Evolutionary conservation across 2,113 vertebrate genomes (phyloP).

Genomic region (Jaculus jaculus): DNA sequence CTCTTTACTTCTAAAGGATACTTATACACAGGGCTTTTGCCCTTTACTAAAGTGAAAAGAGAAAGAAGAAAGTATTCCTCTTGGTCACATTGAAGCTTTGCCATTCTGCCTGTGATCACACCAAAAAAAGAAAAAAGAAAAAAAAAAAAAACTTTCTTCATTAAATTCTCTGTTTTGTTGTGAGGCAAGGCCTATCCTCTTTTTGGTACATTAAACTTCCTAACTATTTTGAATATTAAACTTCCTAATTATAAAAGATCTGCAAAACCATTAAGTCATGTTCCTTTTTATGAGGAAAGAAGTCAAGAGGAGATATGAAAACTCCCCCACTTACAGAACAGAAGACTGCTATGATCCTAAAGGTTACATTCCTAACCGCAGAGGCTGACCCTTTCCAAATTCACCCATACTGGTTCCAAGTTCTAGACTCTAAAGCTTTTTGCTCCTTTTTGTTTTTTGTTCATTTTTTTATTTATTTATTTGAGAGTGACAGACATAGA

Average conservation of each 20-base stretch:
- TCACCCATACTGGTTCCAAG: background rate
- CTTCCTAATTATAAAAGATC: background rate
- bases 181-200: slow-evolving; percentile 4
- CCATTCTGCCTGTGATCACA: slow-evolving; percentile 21
- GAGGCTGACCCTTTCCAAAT: background rate
- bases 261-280: background rate
- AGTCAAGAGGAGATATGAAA: slow-evolving; percentile 3
- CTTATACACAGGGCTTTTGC: background rate
- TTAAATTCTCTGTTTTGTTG: slow-evolving; percentile 13
- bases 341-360: background rate
- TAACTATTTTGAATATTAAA: slow-evolving; percentile 33
- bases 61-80: background rate
- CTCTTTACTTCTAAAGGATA: slow-evolving; percentile 24
- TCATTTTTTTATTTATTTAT: background rate
- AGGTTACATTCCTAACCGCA: background rate
- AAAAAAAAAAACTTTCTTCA: slow-evolving; percentile 1
- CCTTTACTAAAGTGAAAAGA: background rate
- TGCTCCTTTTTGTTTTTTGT: background rate
- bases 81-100: slow-evolving; percentile 26
- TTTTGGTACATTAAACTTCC: slow-evolving; percentile 3
- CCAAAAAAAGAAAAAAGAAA: background rate
- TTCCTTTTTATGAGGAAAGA: slow-evolving; percentile 21
- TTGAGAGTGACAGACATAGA: too few relatives aligned
- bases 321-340: background rate
- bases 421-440: slow-evolving; percentile 12